Conservation (phyloP, 2,797 vertebrate species). For the Corythornis leucogaster region DNA sequence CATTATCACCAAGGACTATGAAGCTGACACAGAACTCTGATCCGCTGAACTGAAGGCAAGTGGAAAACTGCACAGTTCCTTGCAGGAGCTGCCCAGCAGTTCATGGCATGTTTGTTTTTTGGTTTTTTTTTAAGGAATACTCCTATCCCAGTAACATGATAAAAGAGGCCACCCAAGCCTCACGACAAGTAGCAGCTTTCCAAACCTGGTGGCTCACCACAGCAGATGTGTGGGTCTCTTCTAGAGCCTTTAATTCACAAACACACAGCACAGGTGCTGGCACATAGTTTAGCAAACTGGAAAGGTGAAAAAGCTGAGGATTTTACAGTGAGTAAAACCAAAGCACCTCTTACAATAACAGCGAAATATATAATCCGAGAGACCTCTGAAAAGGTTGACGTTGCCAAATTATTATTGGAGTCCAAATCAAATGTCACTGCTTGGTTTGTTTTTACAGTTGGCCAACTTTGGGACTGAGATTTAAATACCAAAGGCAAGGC, state of each 20-base stretch:
- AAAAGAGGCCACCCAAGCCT: neutral
- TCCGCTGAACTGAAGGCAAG: neutral
- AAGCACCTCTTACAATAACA: slow-evolving; percentile 13
- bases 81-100: neutral
- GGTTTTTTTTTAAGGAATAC: neutral
- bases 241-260: neutral
- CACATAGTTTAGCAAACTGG: neutral
- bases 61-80: neutral
- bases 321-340: neutral
- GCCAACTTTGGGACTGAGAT: neutral
- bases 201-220: neutral
- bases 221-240: neutral
- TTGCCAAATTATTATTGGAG: slow-evolving; percentile 45
- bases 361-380: neutral
- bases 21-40: neutral
- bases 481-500: slow-evolving; percentile 18
- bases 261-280: neutral
- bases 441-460: slow-evolving; percentile 53
- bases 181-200: neutral
- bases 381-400: slow-evolving; percentile 20
- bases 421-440: slow-evolving; percentile 13
- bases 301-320: neutral
- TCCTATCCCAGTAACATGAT: neutral
- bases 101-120: fast-evolving
- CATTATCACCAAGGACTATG: fast-evolving